Percentiles rank a stretch among this genome's conserved stretches.
phyloP scores from a whole-genome alignment of 35 echinoderm and acorn worm genomes.

The Ptychodera flava region DNA sequence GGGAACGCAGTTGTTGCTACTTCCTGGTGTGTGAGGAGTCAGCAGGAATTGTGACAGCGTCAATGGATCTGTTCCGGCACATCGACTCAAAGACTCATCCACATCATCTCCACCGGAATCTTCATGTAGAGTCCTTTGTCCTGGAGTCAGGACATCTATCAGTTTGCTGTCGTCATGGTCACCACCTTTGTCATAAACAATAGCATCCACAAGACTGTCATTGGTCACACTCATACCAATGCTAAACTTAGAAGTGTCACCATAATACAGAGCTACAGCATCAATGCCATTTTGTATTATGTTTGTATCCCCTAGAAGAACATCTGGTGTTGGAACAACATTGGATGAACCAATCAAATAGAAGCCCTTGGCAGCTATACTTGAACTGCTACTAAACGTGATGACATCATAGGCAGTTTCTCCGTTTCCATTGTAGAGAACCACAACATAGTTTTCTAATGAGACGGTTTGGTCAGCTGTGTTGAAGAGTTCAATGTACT shows the following conservation, averaged over 20 bases:
- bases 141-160: constrained; percentile 49
- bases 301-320: constrained; percentile 18
- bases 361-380: constrained; percentile 26
- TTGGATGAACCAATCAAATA: constrained; percentile 61
- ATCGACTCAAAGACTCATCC: constrained; percentile 67
- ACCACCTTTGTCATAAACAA: constrained; percentile 71
- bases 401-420: constrained; percentile 57
- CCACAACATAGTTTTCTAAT: constrained; percentile 69
- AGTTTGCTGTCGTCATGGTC: constrained; percentile 27
- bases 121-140: constrained; percentile 67
- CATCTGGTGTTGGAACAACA: constrained; percentile 54
- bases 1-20: constrained; percentile 26
- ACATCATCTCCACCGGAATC: constrained; percentile 28
- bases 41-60: constrained; percentile 45
- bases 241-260: constrained; percentile 4
- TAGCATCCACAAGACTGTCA: constrained; percentile 70
- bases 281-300: constrained; percentile 18
- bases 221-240: constrained; percentile 45
- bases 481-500: constrained; percentile 85
- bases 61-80: constrained; percentile 47
- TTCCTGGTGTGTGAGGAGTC: constrained; percentile 28
- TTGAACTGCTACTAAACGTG: constrained; percentile 9
- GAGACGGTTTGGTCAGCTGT: constrained; percentile 25
- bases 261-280: constrained; percentile 10
- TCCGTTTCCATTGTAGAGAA: constrained; percentile 54